phyloP scores from a whole-genome alignment of 2,797 vertebrate species.

The Hylomyscus alleni region DNA sequence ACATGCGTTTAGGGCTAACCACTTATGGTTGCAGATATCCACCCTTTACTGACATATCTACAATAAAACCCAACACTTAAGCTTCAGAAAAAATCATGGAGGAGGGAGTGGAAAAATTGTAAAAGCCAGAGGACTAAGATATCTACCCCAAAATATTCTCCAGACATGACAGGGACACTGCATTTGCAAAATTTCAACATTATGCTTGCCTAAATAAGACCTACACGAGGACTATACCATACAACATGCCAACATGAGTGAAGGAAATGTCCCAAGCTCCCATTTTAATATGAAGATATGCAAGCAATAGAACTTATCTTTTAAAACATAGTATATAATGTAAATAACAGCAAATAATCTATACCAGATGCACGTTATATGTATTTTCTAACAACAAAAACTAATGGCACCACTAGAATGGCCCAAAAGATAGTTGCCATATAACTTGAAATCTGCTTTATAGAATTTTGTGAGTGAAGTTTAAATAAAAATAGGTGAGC shows the following conservation, averaged over 20 bases:
- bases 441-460: neutral
- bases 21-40: no score
- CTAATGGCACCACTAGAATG: neutral
- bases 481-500: neutral
- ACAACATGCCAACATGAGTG: neutral
- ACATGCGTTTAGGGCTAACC: no score
- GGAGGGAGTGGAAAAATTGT: neutral
- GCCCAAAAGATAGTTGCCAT: neutral
- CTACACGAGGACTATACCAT: neutral
- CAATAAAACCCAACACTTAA: neutral
- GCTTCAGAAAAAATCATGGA: neutral
- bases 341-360: constrained; percentile 55
- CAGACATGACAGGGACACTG: neutral
- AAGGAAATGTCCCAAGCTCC: neutral
- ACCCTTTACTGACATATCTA: no score
- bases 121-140: no score
- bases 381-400: neutral
- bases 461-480: neutral
- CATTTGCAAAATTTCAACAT: neutral
- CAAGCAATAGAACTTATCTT: neutral
- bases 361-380: neutral
- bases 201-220: neutral
- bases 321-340: neutral
- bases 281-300: neutral
- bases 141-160: neutral